Percentiles rank a stretch among this genome's conserved stretches.
Conservation (phyloP, 1,140 invertebrate genomes). For the Solen grandis region DNA sequence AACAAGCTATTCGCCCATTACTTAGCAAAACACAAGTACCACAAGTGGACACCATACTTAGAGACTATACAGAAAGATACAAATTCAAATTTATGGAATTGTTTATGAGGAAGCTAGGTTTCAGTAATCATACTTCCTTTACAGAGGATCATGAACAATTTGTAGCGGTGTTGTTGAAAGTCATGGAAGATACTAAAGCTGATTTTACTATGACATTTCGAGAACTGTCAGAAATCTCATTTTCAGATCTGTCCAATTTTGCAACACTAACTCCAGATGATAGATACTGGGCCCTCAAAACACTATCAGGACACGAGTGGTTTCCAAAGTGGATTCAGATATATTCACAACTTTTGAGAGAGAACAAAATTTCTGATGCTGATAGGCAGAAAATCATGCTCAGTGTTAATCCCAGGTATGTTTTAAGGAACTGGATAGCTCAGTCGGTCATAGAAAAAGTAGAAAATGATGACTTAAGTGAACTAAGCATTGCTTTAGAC, state of each 20-base stretch:
- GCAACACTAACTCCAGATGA: constrained; percentile 49
- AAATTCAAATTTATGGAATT: constrained; percentile 64
- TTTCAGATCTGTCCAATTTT: constrained; percentile 62
- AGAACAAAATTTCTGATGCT: constrained; percentile 65
- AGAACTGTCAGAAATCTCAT: constrained; percentile 81
- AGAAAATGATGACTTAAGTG: constrained; percentile 83
- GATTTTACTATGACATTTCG: constrained; percentile 86
- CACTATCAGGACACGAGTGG: constrained; percentile 71
- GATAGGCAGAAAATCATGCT: constrained; percentile 82
- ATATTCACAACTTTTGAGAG: constrained; percentile 67
- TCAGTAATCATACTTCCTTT: constrained; percentile 35
- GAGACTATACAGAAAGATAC: constrained; percentile 66
- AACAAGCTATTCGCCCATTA: constrained; percentile 82
- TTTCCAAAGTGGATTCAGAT: constrained; percentile 70
- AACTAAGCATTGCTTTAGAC: constrained; percentile 57
- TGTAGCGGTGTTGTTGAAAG: constrained; percentile 83
- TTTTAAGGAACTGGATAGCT: constrained; percentile 86
- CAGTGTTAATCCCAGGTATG: constrained; percentile 82
- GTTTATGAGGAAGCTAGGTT: constrained; percentile 69
- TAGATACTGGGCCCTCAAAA: constrained; percentile 64
- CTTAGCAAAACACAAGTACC: constrained; percentile 70
- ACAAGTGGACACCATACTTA: constrained; percentile 58
- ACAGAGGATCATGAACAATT: constrained; percentile 76
- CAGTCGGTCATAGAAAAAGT: constrained; percentile 84
- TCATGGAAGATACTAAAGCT: constrained; percentile 84